Evolutionary conservation across 2,113 vertebrate genomes (phyloP).

Genomic region (Clarias macrocephalus): DNA sequence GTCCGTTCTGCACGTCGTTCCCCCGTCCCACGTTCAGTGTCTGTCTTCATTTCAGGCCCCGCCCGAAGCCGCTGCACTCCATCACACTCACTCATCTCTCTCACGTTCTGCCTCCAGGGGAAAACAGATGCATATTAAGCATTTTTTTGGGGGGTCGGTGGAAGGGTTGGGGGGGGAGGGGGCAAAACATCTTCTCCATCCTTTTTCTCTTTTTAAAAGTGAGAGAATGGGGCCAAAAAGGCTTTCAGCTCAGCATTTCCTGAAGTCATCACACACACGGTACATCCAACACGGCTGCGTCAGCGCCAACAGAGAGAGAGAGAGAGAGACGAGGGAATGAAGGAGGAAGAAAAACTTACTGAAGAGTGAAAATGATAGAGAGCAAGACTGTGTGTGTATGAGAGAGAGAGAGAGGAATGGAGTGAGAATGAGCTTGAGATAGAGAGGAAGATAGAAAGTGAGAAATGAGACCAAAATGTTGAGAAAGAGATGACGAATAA

Average conservation of each 20-base stretch:
- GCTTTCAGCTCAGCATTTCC: constrained; percentile 66
- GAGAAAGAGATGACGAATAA: neutral
- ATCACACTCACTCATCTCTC: neutral
- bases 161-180: too few species aligned
- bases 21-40: neutral
- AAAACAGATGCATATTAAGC: neutral
- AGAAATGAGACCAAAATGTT: neutral
- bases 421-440: neutral
- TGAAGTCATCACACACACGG: constrained; percentile 50
- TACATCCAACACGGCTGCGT: constrained; percentile 24
- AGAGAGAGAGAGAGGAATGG: neutral
- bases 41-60: neutral
- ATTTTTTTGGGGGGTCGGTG: too few species aligned
- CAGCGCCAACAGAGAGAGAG: neutral
- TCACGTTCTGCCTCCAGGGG: neutral
- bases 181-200: neutral
- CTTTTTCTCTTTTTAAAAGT: neutral
- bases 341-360: neutral
- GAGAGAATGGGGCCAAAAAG: constrained; percentile 68
- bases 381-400: too few species aligned
- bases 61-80: neutral
- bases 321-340: neutral
- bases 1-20: neutral
- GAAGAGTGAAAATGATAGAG: neutral
- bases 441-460: neutral